These are phyloP conservation scores for Lepidurus apus DNA, from an alignment of 1,140 invertebrate genomes.

Conservation along the genomic window DNA sequence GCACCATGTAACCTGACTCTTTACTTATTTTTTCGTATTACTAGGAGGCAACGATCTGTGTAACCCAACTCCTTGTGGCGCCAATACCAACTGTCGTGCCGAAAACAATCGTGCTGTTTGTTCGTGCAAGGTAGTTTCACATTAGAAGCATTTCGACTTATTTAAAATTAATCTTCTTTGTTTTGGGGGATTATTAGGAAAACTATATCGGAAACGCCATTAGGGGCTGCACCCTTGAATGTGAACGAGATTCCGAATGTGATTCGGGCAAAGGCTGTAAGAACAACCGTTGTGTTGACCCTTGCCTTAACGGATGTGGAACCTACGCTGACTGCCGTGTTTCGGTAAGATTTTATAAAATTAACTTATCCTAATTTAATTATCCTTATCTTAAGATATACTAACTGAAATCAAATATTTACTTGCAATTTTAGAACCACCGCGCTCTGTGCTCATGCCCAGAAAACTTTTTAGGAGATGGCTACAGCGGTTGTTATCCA, in stretches of 20 bases:
- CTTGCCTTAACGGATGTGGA: slow-evolving; percentile 31
- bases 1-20: neutral
- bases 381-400: neutral
- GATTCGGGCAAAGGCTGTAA: slow-evolving; percentile 39
- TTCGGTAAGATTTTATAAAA: slow-evolving; percentile 6
- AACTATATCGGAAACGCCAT: slow-evolving; percentile 67
- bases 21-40: neutral
- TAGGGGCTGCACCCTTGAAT: slow-evolving; percentile 67
- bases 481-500: slow-evolving; percentile 42
- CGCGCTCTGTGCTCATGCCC: slow-evolving; percentile 63
- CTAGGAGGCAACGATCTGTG: slow-evolving; percentile 62
- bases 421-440: slow-evolving; percentile 36
- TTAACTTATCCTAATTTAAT: neutral
- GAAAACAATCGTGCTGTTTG: slow-evolving; percentile 68
- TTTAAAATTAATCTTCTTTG: slow-evolving; percentile 39
- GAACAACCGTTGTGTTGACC: slow-evolving; percentile 35
- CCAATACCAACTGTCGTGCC: slow-evolving; percentile 71
- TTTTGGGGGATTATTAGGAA: slow-evolving; percentile 50
- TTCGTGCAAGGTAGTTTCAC: slow-evolving; percentile 49
- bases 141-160: too few species aligned
- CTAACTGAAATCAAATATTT: neutral
- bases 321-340: slow-evolving; percentile 34
- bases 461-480: slow-evolving; percentile 52
- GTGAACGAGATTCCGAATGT: slow-evolving; percentile 69
- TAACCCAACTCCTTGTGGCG: slow-evolving; percentile 69